phyloP scores from a whole-genome alignment of 2,888 invertebrate genomes.

The Parelbella ahira region DNA sequence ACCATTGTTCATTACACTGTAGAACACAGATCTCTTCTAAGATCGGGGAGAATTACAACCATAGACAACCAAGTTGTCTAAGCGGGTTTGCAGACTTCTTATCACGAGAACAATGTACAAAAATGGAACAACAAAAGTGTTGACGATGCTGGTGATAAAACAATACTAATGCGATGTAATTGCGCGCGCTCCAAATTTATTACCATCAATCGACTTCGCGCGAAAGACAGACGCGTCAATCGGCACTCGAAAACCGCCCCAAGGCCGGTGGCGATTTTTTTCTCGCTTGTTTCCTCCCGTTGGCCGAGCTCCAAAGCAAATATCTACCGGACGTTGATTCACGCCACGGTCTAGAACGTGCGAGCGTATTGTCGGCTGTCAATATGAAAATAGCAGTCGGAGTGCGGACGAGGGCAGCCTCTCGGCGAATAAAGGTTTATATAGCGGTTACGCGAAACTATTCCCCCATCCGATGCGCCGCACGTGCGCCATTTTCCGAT shows the following conservation, averaged over 20 bases:
- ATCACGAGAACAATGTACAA: too few species aligned
- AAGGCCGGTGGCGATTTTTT: slow-evolving; percentile 7
- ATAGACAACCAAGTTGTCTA: too few species aligned
- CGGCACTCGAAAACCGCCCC: not conserved
- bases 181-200: too few species aligned
- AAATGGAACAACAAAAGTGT: too few species aligned
- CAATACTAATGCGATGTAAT: too few species aligned
- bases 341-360: slow-evolving; percentile 30
- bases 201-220: too few species aligned
- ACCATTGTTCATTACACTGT: too few species aligned
- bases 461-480: not conserved
- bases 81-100: too few species aligned
- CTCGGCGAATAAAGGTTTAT: slow-evolving; percentile 11
- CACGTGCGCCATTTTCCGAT: slow-evolving; percentile 1
- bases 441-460: slow-evolving; percentile 17
- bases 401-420: slow-evolving; percentile 7
- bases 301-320: slow-evolving; percentile 17
- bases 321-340: slow-evolving; percentile 51
- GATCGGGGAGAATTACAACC: too few species aligned
- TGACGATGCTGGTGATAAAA: too few species aligned
- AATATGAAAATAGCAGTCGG: slow-evolving; percentile 33
- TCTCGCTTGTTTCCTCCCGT: slow-evolving; percentile 4
- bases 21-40: too few species aligned
- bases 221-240: too few species aligned
- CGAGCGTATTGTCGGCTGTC: slow-evolving; percentile 24